Conservation (phyloP, 2,888 invertebrate genomes). For the Polyommatus icarus region DNA sequence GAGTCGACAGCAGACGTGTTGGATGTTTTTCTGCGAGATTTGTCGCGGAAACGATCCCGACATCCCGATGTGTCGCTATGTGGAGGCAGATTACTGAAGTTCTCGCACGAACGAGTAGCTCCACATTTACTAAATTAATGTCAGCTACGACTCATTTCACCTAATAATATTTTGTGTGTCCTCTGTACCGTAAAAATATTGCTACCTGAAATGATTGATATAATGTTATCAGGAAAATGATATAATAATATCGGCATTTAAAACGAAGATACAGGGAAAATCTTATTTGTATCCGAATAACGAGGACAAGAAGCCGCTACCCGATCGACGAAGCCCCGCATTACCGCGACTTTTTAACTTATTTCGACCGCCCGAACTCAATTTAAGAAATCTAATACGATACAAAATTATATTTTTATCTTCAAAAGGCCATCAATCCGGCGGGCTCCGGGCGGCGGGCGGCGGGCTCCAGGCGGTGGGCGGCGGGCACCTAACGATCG, state of each 20-base stretch:
- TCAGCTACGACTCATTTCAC: too few relatives aligned
- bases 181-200: too few relatives aligned
- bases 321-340: background rate
- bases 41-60: background rate
- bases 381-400: slow-evolving; percentile 10
- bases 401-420: slow-evolving; percentile 6
- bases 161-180: background rate
- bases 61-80: background rate
- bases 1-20: background rate
- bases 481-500: background rate
- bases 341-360: slow-evolving; percentile 1
- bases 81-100: background rate
- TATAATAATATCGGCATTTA: background rate
- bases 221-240: too few relatives aligned
- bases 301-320: background rate
- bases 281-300: background rate
- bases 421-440: slow-evolving; percentile 9
- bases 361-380: background rate
- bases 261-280: background rate
- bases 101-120: background rate
- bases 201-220: too few relatives aligned
- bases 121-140: background rate
- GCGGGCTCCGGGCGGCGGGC: background rate
- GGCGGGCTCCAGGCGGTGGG: too few relatives aligned
- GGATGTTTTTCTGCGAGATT: background rate